Evolutionary conservation across 2,113 vertebrate species (phyloP).

Genomic region (Cavia aperea): DNA sequence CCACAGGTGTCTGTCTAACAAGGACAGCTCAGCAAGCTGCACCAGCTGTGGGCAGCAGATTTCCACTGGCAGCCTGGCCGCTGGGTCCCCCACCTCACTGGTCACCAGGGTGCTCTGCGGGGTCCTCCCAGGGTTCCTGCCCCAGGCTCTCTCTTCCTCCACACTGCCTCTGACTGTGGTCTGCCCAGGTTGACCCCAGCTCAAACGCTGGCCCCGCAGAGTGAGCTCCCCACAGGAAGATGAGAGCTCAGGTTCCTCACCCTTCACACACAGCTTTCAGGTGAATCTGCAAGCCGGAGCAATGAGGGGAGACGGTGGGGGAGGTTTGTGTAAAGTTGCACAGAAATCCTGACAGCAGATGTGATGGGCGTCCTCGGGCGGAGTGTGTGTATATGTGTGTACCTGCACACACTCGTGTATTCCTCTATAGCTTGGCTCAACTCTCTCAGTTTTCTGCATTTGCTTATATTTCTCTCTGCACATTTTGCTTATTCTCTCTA

Average conservation of each 20-base stretch:
- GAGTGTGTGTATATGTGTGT: neutral
- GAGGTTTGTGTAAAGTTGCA: neutral
- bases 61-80: neutral
- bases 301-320: rapidly evolving
- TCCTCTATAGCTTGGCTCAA: rapidly evolving
- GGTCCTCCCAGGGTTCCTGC: neutral
- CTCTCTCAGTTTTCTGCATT: no score
- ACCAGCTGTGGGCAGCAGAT: neutral
- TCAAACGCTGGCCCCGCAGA: neutral
- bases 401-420: neutral
- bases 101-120: neutral
- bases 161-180: neutral
- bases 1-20: no score
- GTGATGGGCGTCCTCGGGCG: neutral
- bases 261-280: no score
- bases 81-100: neutral
- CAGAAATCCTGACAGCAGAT: no score
- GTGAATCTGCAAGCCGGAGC: neutral
- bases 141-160: neutral
- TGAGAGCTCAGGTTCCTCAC: neutral
- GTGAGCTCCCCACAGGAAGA: no score
- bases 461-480: neutral
- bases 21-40: neutral
- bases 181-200: neutral
- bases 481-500: neutral